These are phyloP conservation scores for Acridotheres tristis DNA, from an alignment of 2,797 vertebrate species.

Conservation along the genomic window DNA sequence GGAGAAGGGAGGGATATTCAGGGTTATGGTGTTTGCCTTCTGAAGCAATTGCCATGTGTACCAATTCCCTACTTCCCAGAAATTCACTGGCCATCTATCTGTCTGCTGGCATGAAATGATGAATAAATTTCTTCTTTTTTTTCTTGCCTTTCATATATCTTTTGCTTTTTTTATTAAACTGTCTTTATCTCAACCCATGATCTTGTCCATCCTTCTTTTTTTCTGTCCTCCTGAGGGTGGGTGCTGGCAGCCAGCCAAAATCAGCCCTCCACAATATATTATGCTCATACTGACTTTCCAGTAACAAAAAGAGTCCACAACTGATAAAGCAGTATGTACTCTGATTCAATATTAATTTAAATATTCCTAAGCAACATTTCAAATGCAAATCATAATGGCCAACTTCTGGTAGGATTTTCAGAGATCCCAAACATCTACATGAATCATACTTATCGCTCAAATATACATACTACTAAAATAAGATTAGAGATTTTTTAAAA, in stretches of 20 bases:
- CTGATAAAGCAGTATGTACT: not conserved
- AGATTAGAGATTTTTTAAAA: not conserved
- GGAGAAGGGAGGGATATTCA: not conserved
- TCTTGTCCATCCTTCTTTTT: not conserved
- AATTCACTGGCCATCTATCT: not conserved
- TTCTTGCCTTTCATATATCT: rapidly evolving
- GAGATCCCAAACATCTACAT: not conserved
- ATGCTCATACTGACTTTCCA: not conserved
- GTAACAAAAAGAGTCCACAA: not conserved
- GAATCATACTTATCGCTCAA: not conserved
- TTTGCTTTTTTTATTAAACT: not conserved
- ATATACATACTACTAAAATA: not conserved
- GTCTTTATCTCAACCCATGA: not conserved
- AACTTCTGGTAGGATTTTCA: not conserved
- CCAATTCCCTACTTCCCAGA: not conserved
- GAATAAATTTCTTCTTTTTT: not conserved
- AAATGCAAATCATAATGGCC: not conserved
- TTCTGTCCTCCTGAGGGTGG: not conserved
- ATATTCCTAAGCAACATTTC: not conserved
- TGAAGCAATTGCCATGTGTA: not conserved
- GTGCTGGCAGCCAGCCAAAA: not conserved
- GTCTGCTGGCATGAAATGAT: not conserved
- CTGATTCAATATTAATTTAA: not conserved
- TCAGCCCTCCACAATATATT: not conserved
- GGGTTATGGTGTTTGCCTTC: not conserved